Percentiles rank a stretch among this genome's conserved stretches.
Evolutionary conservation across 2,113 vertebrate genomes (phyloP).

Genomic region (Sminthopsis crassicaudata): DNA sequence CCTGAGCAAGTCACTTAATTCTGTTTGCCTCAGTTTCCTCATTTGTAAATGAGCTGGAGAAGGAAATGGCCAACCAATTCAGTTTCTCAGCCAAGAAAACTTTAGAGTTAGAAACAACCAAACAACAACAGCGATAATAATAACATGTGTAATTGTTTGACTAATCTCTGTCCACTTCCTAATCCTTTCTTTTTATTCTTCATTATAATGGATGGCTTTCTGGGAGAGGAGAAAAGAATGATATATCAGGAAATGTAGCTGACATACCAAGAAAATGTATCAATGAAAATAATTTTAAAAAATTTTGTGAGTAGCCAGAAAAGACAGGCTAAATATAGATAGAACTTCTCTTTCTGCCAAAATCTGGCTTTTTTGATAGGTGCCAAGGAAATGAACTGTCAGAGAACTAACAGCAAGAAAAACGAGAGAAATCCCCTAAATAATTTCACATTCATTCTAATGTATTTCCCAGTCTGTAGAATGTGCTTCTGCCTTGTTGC

Average conservation of each 20-base stretch:
- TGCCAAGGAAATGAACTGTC: slow-evolving; percentile 4
- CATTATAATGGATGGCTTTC: background rate
- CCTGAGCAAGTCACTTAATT: background rate
- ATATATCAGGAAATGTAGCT: background rate
- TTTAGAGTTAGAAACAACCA: too few relatives aligned
- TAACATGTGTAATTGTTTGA: background rate
- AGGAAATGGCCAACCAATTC: background rate
- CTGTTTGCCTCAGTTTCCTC: background rate
- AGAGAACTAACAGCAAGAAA: background rate
- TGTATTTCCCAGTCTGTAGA: background rate
- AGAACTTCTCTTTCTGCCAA: background rate
- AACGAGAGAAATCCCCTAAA: background rate
- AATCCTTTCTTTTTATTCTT: background rate
- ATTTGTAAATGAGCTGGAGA: background rate
- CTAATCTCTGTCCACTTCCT: background rate
- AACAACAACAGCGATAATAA: background rate
- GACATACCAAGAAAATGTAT: background rate
- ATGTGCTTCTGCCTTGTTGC: background rate
- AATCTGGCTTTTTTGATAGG: background rate
- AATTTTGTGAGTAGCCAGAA: background rate
- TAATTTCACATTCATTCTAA: background rate
- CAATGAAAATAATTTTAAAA: background rate
- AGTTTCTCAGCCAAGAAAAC: background rate
- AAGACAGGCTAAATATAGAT: background rate
- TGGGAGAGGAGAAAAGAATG: background rate